phyloP scores from a whole-genome alignment of 2,113 vertebrate species.

The Tragelaphus buxtoni region DNA sequence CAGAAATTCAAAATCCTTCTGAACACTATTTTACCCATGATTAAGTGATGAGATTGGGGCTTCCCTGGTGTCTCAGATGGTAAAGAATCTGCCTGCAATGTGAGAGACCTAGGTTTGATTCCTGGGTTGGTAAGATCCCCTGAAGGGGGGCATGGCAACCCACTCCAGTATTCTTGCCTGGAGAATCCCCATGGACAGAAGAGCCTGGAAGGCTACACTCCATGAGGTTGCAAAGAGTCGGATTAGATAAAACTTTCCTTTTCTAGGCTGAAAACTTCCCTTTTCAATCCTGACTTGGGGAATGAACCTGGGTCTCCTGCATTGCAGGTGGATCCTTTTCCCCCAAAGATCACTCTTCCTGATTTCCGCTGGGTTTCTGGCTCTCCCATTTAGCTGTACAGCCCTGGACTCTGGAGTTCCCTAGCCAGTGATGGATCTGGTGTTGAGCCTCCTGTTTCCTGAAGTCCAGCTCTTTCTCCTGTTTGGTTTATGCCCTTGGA shows the following conservation, averaged over 20 bases:
- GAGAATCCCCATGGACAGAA: background rate
- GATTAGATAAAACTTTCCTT: background rate
- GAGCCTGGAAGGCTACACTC: background rate
- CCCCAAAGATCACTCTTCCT: rapidly evolving
- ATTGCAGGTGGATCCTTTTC: background rate
- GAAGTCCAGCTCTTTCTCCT: background rate
- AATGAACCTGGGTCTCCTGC: background rate
- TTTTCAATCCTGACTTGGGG: background rate
- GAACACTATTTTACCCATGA: background rate
- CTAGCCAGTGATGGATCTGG: too few relatives aligned
- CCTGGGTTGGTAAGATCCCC: background rate
- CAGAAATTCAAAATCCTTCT: background rate
- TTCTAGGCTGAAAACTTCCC: background rate
- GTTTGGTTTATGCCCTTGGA: background rate
- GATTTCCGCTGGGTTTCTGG: rapidly evolving
- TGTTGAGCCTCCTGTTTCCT: too few relatives aligned
- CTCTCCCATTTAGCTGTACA: background rate
- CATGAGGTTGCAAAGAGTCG: background rate
- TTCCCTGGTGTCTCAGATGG: background rate
- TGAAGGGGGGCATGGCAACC: background rate
- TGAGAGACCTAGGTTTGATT: background rate
- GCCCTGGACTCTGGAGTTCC: background rate
- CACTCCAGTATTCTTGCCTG: background rate
- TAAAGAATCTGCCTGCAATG: background rate
- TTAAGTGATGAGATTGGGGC: background rate